Evolutionary conservation across 2,113 vertebrate genomes (phyloP), one percentile per base, ranked within the genome.

Genomic region (Micromys minutus): DNA sequence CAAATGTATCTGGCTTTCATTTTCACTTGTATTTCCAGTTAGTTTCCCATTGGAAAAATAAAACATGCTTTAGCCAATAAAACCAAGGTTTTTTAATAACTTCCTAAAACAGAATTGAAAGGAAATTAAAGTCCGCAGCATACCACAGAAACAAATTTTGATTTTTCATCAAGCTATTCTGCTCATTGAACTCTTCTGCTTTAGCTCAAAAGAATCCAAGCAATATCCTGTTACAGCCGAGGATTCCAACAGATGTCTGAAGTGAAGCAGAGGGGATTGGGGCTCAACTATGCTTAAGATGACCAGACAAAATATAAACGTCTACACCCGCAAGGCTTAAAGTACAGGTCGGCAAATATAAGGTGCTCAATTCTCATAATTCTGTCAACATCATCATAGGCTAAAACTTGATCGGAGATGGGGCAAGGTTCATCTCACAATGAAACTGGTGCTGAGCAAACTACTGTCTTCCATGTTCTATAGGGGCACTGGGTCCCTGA

Each of bases 201-300:
- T 96, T 91, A 65, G 57, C 47, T 89, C 79, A n/a, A 65, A 95
- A 95, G 79, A 95, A 95, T 96, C 88, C 94, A 80, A 96, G 81
- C 90, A 96, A 96, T 96, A 92, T 95, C 93, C 96, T 96, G 93
- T 93, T 93, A 39, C 91, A 89, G 89, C 67, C 85, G 39, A 86
- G 84, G 91, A 94, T 91, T 97, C 34, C 42, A 89, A 26, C 55
- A 50, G 93, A 91, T 84, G 55, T 84, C 92, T 91, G 42, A 95
- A 93, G 81, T 76, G 47, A 93, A 91, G 71, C 47, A 95, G 79
- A 95, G 89, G 67, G 92, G 16, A 29, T 65, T 91, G 93, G 29
- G 75, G 39, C 87, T 95, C 87, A 96, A 94, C 59, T 77, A 63
- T 76, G 42, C 87, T 93, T 96, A 88, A 65, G 34, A 45, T 17